Conservation (phyloP, 2,113 vertebrate species). For the Myrmecophaga tridactyla region DNA sequence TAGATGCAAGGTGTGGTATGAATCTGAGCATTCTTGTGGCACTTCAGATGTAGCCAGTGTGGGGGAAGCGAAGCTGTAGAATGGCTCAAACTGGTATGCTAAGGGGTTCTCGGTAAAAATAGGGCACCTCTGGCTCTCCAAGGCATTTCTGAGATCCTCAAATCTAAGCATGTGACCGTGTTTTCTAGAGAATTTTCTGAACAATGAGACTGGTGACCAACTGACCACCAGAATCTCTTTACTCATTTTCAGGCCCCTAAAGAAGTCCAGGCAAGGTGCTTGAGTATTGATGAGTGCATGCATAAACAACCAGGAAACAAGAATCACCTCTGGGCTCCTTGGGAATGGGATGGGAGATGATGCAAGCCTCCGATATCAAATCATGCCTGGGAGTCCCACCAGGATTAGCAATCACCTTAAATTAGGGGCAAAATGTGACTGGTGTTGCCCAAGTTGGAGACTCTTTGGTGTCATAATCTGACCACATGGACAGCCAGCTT, state of each 20-base stretch:
- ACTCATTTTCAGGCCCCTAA: neutral
- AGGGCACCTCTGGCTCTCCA: neutral
- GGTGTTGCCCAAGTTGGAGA: neutral
- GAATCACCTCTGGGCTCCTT: neutral
- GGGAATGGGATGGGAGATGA: neutral
- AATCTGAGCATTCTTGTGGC: neutral
- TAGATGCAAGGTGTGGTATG: neutral
- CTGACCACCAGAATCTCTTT: neutral
- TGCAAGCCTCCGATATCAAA: neutral
- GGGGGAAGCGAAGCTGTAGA: neutral
- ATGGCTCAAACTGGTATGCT: neutral
- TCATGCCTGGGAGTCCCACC: neutral
- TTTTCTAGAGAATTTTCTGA: neutral
- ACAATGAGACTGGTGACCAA: neutral
- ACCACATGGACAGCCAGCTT: accelerated
- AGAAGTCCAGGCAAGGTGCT: neutral
- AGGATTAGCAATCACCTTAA: neutral
- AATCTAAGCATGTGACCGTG: neutral
- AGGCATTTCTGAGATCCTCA: neutral
- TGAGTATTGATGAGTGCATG: neutral
- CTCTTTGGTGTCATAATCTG: neutral
- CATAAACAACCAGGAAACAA: neutral
- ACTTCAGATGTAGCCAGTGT: neutral
- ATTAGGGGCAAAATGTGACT: neutral
- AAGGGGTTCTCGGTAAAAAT: neutral